These are phyloP conservation scores for Meloidogyne exigua DNA, from an alignment of 1,140 invertebrate genomes.

Conservation along the genomic window DNA sequence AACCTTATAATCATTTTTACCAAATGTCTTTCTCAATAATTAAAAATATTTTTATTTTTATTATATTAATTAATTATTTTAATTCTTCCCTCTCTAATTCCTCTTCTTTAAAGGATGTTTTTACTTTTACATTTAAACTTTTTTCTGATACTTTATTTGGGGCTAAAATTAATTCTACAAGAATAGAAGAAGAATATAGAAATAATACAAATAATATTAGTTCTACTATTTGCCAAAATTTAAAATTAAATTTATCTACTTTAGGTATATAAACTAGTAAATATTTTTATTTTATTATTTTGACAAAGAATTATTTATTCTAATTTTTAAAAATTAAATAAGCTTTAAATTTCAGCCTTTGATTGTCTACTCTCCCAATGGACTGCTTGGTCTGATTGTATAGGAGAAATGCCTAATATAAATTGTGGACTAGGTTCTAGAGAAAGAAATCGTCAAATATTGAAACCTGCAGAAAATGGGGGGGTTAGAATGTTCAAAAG, in stretches of 20 bases:
- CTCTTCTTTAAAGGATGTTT: neutral
- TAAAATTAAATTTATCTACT: neutral
- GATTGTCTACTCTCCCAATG: slow-evolving; percentile 14
- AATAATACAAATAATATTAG: no score
- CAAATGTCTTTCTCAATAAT: neutral
- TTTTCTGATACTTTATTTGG: neutral
- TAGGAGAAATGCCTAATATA: neutral
- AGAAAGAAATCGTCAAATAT: neutral
- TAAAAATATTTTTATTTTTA: neutral
- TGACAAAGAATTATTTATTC: no score
- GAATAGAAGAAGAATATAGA: neutral
- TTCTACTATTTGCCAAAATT: no score
- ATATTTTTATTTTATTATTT: no score
- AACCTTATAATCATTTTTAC: no score
- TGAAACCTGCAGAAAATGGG: neutral
- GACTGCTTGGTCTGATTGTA: slow-evolving; percentile 19
- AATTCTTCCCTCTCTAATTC: neutral
- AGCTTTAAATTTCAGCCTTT: neutral
- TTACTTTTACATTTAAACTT: neutral
- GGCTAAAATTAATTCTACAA: neutral
- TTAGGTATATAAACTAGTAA: no score
- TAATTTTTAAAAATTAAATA: no score
- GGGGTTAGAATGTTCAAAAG: slow-evolving; percentile 3
- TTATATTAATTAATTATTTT: neutral
- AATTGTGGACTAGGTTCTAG: slow-evolving; percentile 14